Base-by-base conservation (phyloP, 2,888 invertebrate genomes). In the Ceriagrion tenellum region DNA sequence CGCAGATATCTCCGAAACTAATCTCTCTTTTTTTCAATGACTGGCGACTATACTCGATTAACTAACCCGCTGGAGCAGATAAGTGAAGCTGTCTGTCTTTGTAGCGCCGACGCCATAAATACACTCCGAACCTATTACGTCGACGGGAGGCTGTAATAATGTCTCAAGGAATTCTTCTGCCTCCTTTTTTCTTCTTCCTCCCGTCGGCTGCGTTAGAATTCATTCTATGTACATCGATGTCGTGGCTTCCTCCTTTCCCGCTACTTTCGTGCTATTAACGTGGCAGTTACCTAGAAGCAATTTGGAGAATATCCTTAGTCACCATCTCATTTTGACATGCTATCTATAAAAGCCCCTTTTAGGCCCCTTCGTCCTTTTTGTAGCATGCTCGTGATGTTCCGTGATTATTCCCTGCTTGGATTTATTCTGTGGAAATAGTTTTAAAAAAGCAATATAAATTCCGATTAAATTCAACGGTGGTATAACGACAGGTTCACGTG, bases 1-100 rank as follows among this genome's bases (percentile, higher is more conserved):
- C 81, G 81, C 30, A 35, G 18, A 81, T 81, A 81, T 81, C 81
- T 81, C 81, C 81, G 81, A 81, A 81, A 81, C 35, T 81, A 35
- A 81, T 35, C 69, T 69, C 16, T 13, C 81, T 74, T 35, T 35
- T 69, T 81, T 81, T 81, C 81, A 81, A 81, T 81, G 81, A 35
- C 81, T 81, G 81, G 81, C 30, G 81, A 35, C 81, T 81, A 13
- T 35, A 81, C 81, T 81, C 81, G 81, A 81, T 81, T 81, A 81
- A 81, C 81, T 81, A 35, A 81, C 30, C 35, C 81, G 81, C 81
- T 81, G 81, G 81, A 81, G 81, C 81, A 81, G 81, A 81, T 81
- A 81, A 81, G 81, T 81, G 30, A 81, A 35, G 35, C 26, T 26
- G 6, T 59, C 59, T 59, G 69, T 69, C 69, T 69, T 69, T 69